Evolutionary conservation across 2,888 invertebrate species (phyloP).

Genomic region (Helleia helle): DNA sequence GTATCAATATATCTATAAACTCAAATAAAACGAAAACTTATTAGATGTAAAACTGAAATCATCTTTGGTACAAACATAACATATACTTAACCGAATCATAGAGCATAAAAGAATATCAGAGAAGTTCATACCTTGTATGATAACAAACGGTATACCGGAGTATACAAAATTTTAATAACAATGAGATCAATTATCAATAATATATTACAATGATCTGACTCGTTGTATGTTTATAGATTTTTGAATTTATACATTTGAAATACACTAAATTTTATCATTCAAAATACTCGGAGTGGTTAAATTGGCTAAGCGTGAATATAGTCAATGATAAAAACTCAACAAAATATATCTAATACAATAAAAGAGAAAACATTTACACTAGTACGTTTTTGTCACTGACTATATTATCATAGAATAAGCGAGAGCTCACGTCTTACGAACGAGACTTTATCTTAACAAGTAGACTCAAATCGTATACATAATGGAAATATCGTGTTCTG

Average conservation of each 20-base stretch:
- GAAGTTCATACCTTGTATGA: conserved; percentile 73
- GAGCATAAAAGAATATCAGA: conserved; percentile 40
- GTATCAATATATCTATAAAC: conserved; percentile 30
- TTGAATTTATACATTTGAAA: conserved; percentile 6
- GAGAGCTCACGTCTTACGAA: conserved; percentile 45
- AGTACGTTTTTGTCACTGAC: conserved; percentile 10
- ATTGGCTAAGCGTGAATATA: conserved; percentile 41
- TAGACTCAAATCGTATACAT: conserved; percentile 74
- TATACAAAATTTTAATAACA: conserved; percentile 62
- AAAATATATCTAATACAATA: neutral
- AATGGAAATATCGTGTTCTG: conserved; percentile 74
- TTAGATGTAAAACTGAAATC: conserved; percentile 49
- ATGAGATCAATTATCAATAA: conserved; percentile 67
- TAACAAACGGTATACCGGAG: conserved; percentile 59
- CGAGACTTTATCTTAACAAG: conserved; percentile 65
- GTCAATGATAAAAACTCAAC: conserved; percentile 15
- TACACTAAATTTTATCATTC: conserved; percentile 23
- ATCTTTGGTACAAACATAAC: conserved; percentile 65
- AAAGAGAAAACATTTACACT: neutral
- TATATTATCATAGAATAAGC: conserved; percentile 20
- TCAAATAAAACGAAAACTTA: conserved; percentile 27
- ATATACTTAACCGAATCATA: conserved; percentile 37
- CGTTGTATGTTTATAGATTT: conserved; percentile 35
- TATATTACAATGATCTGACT: conserved; percentile 51
- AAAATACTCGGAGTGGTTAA: conserved; percentile 32